Conservation (phyloP, 2,797 vertebrate genomes). For the Enteromius fasciolatus region DNA sequence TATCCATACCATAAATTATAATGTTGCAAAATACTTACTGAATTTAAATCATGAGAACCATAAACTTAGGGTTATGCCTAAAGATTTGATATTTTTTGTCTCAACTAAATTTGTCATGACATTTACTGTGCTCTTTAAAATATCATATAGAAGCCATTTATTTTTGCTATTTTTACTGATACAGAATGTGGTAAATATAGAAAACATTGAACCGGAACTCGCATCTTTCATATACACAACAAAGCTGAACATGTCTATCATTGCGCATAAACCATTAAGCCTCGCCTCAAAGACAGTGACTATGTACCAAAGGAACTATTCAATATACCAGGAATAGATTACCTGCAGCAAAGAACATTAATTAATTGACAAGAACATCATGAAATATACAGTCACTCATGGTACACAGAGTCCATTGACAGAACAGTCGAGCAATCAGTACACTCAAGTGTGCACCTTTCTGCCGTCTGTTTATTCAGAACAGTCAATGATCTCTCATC, state of each 20-base stretch:
- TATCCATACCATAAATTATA: no score
- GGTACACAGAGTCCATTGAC: background rate
- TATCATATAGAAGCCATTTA: background rate
- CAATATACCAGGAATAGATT: background rate
- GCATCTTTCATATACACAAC: background rate
- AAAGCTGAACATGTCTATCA: background rate
- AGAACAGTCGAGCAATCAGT: constrained; percentile 35
- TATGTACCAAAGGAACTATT: background rate
- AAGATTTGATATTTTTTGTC: background rate
- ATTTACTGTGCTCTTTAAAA: background rate
- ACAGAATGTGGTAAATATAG: background rate
- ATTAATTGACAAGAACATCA: background rate
- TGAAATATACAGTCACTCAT: background rate
- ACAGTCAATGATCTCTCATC: constrained; percentile 44
- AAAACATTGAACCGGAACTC: background rate
- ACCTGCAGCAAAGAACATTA: background rate
- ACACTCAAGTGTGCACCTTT: constrained; percentile 31
- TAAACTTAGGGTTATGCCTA: background rate
- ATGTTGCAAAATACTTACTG: no score
- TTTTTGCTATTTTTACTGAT: background rate
- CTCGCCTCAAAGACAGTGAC: background rate
- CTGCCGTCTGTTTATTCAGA: constrained; percentile 32
- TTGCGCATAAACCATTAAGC: background rate
- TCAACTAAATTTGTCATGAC: background rate
- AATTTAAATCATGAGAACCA: background rate